Base-by-base conservation (phyloP, 2,113 vertebrate genomes). In the Anhinga rufa region DNA sequence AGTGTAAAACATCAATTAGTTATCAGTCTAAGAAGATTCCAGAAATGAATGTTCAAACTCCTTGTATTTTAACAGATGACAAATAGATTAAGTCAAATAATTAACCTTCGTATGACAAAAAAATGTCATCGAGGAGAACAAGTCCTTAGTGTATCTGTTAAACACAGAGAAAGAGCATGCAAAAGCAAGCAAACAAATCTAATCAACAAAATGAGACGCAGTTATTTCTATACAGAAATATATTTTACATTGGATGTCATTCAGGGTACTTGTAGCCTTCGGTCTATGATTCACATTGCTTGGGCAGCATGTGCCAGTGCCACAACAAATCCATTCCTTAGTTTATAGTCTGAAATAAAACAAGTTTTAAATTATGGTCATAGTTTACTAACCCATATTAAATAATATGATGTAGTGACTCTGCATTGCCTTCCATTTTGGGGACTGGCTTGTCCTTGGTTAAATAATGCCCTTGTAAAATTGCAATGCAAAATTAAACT, bases 401-500 rank as follows among this genome's bases (percentile, higher is more conserved):
- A 97, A 97, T 96, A 90, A 82, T 95, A 95, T 74, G 66, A 97
- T 87, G 87, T 57, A 96, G 62, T 93, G 88, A 97, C 82, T 94
- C 88, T 97, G 24, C 49, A 82, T 88, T 94, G 60, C 66, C 75
- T 97, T 96, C 82, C 51, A 81, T 95, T 96, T 83, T 86, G 94
- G 62, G 61, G 31, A 55, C 86, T 95, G 86, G 17, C 40, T 71
- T 97, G 97, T 94, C 97, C 95, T 98, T 97, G 71, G 52, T 95
- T 96, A 97, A 98, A 96, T 92, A 93, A 95, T 96, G 91, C 40
- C 96, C 95, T 97, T 98, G 92, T 91, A 95, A 97, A 98, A 97
- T 48, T 96, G 72, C 48, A 92, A 96, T 58, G 81, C 72, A 96
- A 97, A 97, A 97, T 95, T 83, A 96, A 97, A 97, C 95, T 84